phyloP scores from a whole-genome alignment of 2,888 invertebrate genomes.

The Tineola bisselliella region DNA sequence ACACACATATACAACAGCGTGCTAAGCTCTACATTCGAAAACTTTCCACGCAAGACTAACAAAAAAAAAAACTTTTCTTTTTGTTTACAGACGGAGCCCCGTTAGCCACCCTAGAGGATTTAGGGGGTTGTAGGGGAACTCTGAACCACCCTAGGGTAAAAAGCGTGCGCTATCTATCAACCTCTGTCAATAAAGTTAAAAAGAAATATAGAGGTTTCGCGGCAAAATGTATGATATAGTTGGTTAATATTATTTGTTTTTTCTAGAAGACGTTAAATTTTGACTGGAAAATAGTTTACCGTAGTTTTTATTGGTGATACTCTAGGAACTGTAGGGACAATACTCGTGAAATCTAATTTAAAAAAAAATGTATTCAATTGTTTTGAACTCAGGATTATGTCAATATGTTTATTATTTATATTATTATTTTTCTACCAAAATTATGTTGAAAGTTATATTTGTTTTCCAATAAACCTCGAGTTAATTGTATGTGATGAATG shows the following conservation, averaged over 20 bases:
- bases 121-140: slow-evolving; percentile 1
- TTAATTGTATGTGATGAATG: too few species aligned
- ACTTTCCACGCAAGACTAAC: slow-evolving; percentile 11
- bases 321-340: too few species aligned
- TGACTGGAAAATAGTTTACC: too few species aligned
- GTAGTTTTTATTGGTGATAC: too few species aligned
- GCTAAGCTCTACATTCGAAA: slow-evolving; percentile 8
- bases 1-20: not conserved
- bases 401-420: too few species aligned
- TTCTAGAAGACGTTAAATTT: too few species aligned
- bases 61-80: slow-evolving; percentile 12
- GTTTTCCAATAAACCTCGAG: too few species aligned
- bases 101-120: not conserved
- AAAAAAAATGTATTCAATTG: too few species aligned
- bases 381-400: too few species aligned
- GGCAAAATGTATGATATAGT: not conserved
- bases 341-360: too few species aligned
- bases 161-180: slow-evolving; percentile 8
- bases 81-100: slow-evolving; percentile 1
- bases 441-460: too few species aligned
- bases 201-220: slow-evolving; percentile 5
- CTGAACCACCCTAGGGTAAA: slow-evolving; percentile 5
- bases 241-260: not conserved
- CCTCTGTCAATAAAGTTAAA: slow-evolving; percentile 8
- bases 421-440: too few species aligned